A percentile compares a stretch with the other conserved stretches of the same genome.
Conservation (phyloP, 2,113 vertebrate genomes). For the Fulmarus glacialis region DNA sequence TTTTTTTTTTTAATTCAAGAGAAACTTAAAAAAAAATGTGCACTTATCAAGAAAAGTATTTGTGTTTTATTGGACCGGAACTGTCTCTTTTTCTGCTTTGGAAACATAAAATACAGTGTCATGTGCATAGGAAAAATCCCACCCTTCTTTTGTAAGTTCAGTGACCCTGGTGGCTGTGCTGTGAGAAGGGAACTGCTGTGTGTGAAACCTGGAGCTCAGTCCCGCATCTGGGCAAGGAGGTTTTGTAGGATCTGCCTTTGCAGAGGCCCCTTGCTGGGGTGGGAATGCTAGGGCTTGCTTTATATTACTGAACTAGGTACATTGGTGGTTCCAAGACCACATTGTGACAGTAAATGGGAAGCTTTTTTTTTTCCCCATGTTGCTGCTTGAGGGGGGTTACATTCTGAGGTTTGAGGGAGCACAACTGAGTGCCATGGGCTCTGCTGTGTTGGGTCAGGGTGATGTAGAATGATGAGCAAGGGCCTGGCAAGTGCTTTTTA, state of each 20-base stretch:
- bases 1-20: neutral
- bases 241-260: neutral
- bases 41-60: neutral
- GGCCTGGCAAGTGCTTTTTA: neutral
- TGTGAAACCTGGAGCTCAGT: neutral
- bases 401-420: neutral
- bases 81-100: neutral
- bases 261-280: neutral
- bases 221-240: neutral
- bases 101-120: neutral
- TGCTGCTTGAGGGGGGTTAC: neutral
- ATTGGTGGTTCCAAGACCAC: neutral
- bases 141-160: neutral
- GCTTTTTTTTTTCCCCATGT: neutral
- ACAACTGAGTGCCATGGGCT: neutral
- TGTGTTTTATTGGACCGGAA: neutral
- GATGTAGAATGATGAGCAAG: neutral
- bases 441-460: neutral
- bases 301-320: neutral
- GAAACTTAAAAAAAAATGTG: neutral
- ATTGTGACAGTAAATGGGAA: neutral
- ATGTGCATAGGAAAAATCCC: neutral
- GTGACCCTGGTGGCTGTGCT: neutral
- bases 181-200: neutral
- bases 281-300: neutral